Percentiles rank a stretch among this genome's conserved stretches.
Evolutionary conservation across 1,140 invertebrate species (phyloP).

Genomic region (Palaemon carinicauda): DNA sequence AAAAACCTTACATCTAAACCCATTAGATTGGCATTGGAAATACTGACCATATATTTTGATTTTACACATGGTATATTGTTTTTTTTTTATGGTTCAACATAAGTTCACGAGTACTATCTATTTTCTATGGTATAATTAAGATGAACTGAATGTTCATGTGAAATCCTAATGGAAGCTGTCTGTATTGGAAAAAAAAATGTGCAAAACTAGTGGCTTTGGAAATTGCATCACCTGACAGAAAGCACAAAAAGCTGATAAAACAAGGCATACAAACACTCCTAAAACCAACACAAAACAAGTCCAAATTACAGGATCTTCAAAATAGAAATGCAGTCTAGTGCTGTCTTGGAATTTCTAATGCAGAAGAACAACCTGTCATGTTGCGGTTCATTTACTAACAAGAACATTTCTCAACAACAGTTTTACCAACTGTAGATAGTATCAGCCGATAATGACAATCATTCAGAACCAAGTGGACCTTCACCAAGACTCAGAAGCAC

Average conservation of each 20-base stretch:
- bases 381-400: too few species aligned
- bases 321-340: constrained; percentile 15
- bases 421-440: too few species aligned
- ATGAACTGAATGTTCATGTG: background rate
- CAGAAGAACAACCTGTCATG: too few species aligned
- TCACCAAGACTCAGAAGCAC: too few species aligned
- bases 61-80: background rate
- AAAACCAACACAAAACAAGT: constrained; percentile 10
- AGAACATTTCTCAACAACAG: too few species aligned
- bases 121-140: background rate
- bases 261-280: constrained; percentile 21
- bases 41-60: background rate
- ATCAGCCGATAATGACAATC: too few species aligned
- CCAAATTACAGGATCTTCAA: constrained; percentile 17
- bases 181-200: background rate
- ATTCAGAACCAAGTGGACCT: too few species aligned
- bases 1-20: too few species aligned
- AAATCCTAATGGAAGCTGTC: constrained; percentile 6
- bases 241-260: background rate
- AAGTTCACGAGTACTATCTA: constrained; percentile 13
- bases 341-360: too few species aligned
- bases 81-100: background rate
- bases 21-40: too few species aligned
- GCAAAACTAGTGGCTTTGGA: background rate
- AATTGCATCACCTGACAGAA: too few species aligned